phyloP scores from a whole-genome alignment of 2,113 vertebrate genomes.

The Quiscalus mexicanus region DNA sequence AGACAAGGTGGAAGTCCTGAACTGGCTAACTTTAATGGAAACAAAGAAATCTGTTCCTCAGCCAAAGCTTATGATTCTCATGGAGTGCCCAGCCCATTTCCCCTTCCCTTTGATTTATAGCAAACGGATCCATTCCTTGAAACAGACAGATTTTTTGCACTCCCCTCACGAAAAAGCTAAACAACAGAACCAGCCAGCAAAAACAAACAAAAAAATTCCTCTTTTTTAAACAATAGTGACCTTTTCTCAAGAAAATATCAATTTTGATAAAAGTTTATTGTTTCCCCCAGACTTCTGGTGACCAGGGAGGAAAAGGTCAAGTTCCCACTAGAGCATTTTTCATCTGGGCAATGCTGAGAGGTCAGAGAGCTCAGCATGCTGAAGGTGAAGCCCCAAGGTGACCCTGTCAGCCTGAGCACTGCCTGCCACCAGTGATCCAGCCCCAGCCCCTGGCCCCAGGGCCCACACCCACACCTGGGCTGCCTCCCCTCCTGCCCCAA shows the following conservation, averaged over 20 bases:
- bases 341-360: not conserved
- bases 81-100: not conserved
- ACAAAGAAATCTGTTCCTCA: not conserved
- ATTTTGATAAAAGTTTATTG: conserved; percentile 9
- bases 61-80: not conserved
- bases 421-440: not conserved
- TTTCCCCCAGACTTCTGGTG: not conserved
- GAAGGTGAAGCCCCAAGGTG: not conserved
- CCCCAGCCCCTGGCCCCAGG: too few species aligned
- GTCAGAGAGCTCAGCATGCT: not conserved
- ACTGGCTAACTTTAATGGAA: not conserved
- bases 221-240: not conserved
- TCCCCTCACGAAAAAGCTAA: not conserved
- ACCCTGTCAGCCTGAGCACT: accelerated
- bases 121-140: not conserved
- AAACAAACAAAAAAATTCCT: not conserved
- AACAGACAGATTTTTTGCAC: not conserved
- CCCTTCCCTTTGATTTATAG: not conserved
- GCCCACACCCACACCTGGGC: accelerated
- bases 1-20: not conserved
- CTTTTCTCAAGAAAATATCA: conserved; percentile 19
- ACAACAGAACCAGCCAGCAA: not conserved
- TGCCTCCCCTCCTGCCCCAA: not conserved
- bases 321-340: not conserved
- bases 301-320: conserved; percentile 16